A percentile compares a stretch with the other conserved stretches of the same genome.
Conservation (phyloP, 2,113 vertebrate species). For the Gracilinanus agilis region DNA sequence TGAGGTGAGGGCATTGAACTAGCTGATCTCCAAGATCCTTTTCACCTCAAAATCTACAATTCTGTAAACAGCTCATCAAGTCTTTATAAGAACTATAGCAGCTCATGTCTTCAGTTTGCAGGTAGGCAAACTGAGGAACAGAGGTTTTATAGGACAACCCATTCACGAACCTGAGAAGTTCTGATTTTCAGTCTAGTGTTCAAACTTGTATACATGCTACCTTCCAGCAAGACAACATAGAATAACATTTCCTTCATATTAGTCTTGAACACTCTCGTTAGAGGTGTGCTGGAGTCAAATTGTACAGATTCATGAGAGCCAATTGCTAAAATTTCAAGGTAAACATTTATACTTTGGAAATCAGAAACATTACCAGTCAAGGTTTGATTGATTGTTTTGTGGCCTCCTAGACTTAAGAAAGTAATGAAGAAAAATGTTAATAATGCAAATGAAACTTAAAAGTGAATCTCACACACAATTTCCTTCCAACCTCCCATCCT, state of each 20-base stretch:
- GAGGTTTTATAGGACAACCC: neutral
- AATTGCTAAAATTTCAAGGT: neutral
- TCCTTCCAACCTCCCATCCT: too few species aligned
- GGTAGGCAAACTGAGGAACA: neutral
- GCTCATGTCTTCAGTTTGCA: neutral
- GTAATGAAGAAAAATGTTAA: neutral
- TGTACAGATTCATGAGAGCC: neutral
- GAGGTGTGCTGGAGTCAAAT: neutral
- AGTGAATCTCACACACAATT: neutral
- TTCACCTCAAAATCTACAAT: neutral
- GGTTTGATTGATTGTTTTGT: neutral
- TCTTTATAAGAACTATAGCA: conserved; percentile 15
- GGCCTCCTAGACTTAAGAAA: neutral
- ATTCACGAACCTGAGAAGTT: neutral
- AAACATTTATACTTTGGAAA: neutral
- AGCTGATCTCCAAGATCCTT: neutral
- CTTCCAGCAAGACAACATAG: neutral
- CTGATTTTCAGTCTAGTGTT: neutral
- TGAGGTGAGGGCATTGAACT: neutral
- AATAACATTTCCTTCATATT: neutral
- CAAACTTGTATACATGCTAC: neutral
- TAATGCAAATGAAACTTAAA: neutral
- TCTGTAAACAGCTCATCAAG: neutral
- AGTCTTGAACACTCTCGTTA: neutral
- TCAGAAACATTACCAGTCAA: neutral